Evolutionary conservation across 2,888 invertebrate genomes (phyloP).

Genomic region (Bimastos eiseni): DNA sequence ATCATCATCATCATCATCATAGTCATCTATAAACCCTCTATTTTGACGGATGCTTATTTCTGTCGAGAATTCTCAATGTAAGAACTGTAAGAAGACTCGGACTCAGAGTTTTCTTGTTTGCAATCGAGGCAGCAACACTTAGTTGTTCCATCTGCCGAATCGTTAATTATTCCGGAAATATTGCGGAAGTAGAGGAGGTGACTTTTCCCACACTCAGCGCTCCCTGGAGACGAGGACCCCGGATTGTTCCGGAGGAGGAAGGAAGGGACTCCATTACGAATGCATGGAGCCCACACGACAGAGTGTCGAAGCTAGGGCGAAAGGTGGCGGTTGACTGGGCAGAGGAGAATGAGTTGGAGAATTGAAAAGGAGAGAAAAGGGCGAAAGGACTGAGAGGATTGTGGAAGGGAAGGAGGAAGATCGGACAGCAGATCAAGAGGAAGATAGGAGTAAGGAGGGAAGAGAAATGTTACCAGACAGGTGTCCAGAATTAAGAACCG

Average conservation of each 20-base stretch:
- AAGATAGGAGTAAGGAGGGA: neutral
- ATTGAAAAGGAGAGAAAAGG: neutral
- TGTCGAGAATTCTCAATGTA: no score
- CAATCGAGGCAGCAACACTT: neutral
- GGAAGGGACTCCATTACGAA: neutral
- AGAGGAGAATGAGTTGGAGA: neutral
- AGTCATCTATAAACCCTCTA: neutral
- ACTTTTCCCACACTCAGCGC: no score
- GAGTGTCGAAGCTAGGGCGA: neutral
- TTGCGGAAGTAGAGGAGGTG: no score
- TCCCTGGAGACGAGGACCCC: no score
- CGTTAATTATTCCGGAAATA: no score
- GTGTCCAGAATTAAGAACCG: neutral
- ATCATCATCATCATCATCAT: conserved; percentile 28
- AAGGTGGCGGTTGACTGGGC: neutral
- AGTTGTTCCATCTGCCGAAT: no score
- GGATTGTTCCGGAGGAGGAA: neutral
- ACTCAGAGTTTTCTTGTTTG: neutral
- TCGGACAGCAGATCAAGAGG: neutral
- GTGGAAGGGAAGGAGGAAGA: neutral
- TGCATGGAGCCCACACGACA: neutral
- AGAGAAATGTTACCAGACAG: neutral
- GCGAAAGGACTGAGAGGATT: neutral
- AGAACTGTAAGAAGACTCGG: no score
- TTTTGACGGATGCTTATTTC: neutral